Base-by-base conservation (phyloP, 2,113 vertebrate species). In the Melanocharis versteri region DNA sequence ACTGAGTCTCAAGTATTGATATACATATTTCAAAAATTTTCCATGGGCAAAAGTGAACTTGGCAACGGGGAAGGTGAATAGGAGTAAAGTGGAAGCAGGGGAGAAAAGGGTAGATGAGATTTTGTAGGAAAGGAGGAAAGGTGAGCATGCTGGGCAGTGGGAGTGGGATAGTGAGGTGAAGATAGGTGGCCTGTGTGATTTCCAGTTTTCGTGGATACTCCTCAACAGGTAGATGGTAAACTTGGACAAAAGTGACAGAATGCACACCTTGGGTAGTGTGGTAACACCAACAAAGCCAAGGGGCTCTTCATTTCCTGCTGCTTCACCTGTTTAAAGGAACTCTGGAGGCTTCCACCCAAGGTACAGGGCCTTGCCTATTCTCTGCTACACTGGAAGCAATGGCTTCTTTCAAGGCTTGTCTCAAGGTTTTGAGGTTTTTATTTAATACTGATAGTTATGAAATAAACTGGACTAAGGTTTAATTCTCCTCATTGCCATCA, bases 111-210 rank as follows among this genome's bases (percentile, higher is more conserved):
- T 15, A 91, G 51, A 48, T n/a, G 51, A 23, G 11, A 54, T 80
- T 71, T 57, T 50, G 10, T 20, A 20, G 23, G 10, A 72, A 62
- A 47, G 42, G 65, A 33, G 33, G 30, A 62, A 68, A 68, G 7
- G 3, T 50, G 44, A 79, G 11, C 0, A 0, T 48, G 8, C 47
- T 62, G 48, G 8, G 3, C 39, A 58, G 37, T 35, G 28, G 6
- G 33, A 51, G 17, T 17, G 17, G 16, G 18, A 45, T 24, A 45
- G 7, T 11, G 30, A 42, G 8, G 33, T 73, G 8, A 75, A 26
- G 31, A 82, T 64, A 61, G 8, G 26, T 58, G n/a, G 19, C 26
- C 7, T 54, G 22, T 56, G 13, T n/a, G 45, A 42, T 64, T 87
- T 27, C 11, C 23, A 47, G 22, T 23, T 79, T 71, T 60, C 54